phyloP scores from a whole-genome alignment of 2,888 invertebrate genomes.

The Drepanosiphum platanoidis region DNA sequence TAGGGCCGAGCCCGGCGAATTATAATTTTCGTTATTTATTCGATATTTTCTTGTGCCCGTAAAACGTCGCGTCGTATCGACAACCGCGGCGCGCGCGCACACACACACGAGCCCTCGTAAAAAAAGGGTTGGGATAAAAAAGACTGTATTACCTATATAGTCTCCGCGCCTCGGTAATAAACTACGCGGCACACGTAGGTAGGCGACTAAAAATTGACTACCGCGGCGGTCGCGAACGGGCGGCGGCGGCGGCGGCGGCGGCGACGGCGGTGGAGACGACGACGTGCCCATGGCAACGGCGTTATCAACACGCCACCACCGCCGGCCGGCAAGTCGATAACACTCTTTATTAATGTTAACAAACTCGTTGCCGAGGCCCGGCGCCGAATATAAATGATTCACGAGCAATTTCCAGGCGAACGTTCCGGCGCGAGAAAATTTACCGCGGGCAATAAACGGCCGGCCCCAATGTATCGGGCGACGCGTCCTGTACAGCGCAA shows the following conservation, averaged over 20 bases:
- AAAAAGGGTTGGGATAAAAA: background rate
- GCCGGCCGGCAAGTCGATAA: conserved; percentile 43
- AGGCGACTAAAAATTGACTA: background rate
- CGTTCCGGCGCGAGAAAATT: too few species aligned
- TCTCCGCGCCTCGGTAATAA: too few species aligned
- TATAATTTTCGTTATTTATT: background rate
- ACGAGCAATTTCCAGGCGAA: conserved; percentile 26
- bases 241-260: background rate
- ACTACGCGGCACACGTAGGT: background rate
- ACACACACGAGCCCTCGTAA: background rate
- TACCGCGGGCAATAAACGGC: background rate
- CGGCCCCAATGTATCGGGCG: too few species aligned
- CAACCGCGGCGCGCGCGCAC: background rate
- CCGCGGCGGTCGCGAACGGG: background rate
- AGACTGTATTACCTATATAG: too few species aligned
- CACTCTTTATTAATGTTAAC: conserved; percentile 46
- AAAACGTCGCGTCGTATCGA: background rate
- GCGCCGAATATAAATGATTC: conserved; percentile 45
- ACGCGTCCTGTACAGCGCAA: background rate
- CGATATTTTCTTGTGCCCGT: background rate
- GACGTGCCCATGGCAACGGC: conserved; percentile 33
- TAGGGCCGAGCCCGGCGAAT: too few species aligned
- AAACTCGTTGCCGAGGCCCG: conserved; percentile 10
- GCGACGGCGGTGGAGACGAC: background rate
- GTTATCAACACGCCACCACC: conserved; percentile 38